Evolutionary conservation across 2,888 invertebrate genomes (phyloP), one percentile per base, ranked within the genome.

Genomic region (Oegoconia quadripuncta): DNA sequence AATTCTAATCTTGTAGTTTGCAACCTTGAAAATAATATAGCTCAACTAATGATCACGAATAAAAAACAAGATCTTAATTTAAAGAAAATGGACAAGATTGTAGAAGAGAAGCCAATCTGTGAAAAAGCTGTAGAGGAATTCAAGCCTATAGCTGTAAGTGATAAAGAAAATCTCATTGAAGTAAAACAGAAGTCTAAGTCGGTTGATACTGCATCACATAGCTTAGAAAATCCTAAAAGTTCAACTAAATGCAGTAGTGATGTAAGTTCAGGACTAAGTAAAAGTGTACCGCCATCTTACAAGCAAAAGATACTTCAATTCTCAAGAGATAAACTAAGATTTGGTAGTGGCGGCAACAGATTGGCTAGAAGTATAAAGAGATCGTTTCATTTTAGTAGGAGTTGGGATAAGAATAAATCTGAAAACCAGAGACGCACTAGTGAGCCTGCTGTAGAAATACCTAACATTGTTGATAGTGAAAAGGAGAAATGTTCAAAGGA

Each of bases 281-380:
- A 83, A 56, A 88, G 88, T 60, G 88, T 88, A 0, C 88, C 88
- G 2, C 88, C 88, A 0, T 87, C 88, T 2, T 88, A 88, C 41
- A 88, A 86, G 43, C 88, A 88, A 46, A 88, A 88, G 51, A 47
- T 88, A 39, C 46, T 88, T 25, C 88, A 88, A 45, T 88, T 88
- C 52, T 88, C 88, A 1, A 74, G 79, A 47, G 88, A 88, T 34
- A 88, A 88, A 53, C 59, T 88, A 1, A 68, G 83, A 39, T 86
- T 88, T 58, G 87, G 76, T 1, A 88, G 87, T 48, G 82, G 83
- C 1, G 78, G 87, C 0, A 88, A 88, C 32, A 79, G 69, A 53
- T 52, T 88, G 26, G 88, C 88, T 0, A 75, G 83, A 51, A 88
- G 88, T 44, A 81, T 88, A 17, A 88, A 88, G 44, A 70, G 88